A percentile compares a stretch with the other conserved stretches of the same genome.
phyloP scores from a whole-genome alignment of 2,113 vertebrate species.

The Gavia stellata region DNA sequence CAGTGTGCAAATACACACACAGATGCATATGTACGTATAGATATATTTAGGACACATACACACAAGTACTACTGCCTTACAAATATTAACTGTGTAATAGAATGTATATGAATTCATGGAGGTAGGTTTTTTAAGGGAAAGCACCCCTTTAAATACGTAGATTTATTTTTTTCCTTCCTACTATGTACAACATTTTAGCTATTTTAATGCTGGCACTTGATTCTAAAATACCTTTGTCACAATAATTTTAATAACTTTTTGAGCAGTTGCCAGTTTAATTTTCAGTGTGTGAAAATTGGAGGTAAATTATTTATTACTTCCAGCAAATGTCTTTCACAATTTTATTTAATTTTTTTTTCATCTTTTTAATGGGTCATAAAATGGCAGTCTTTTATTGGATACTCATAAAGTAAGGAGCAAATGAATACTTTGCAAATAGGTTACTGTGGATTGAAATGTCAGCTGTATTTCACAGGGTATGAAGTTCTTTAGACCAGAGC shows the following conservation, averaged over 20 bases:
- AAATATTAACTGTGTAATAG: background rate
- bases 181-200: background rate
- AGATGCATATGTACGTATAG: fast-evolving
- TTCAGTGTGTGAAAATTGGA: conserved; percentile 70
- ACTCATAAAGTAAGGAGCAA: conserved; percentile 65
- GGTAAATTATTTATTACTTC: conserved; percentile 77
- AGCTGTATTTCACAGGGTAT: conserved; percentile 57
- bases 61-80: background rate
- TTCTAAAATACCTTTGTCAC: conserved; percentile 63
- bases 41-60: background rate
- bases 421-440: conserved; percentile 69
- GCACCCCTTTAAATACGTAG: background rate
- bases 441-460: conserved; percentile 64
- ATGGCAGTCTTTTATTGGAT: conserved; percentile 65
- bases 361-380: conserved; percentile 73
- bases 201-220: conserved; percentile 45
- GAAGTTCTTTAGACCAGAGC: conserved; percentile 4
- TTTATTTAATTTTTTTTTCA: conserved; percentile 74
- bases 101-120: background rate
- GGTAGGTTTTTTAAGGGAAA: background rate
- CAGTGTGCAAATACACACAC: background rate
- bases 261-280: conserved; percentile 74
- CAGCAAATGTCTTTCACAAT: conserved; percentile 72
- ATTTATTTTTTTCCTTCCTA: background rate
- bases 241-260: conserved; percentile 74